phyloP scores from a whole-genome alignment of 2,113 vertebrate species.

The Acrocephalus kingi region DNA sequence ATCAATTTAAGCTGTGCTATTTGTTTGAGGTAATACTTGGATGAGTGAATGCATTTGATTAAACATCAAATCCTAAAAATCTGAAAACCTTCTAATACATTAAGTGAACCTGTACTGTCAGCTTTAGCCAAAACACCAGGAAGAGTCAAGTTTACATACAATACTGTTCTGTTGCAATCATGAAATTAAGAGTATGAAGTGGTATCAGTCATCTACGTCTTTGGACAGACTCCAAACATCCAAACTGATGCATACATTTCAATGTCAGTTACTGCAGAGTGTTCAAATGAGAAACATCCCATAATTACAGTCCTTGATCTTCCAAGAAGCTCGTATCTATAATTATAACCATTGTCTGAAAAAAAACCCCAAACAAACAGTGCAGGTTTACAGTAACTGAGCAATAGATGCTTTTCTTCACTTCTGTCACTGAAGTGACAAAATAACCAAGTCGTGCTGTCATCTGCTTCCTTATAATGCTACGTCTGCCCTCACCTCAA shows the following conservation, averaged over 20 bases:
- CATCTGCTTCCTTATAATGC: background rate
- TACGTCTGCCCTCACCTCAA: background rate
- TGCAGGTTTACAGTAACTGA: background rate
- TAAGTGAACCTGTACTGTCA: background rate
- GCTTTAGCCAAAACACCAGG: background rate
- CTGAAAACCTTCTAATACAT: background rate
- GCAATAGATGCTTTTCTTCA: background rate
- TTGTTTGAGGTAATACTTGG: background rate
- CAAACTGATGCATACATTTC: background rate
- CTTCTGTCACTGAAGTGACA: conserved; percentile 14
- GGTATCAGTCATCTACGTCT: background rate
- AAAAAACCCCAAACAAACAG: background rate
- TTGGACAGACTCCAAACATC: background rate
- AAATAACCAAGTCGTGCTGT: background rate
- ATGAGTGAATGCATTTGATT: background rate
- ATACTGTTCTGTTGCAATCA: background rate
- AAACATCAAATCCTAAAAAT: background rate
- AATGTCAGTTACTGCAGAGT: background rate
- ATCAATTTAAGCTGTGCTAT: background rate
- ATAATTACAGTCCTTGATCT: background rate
- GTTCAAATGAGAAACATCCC: background rate
- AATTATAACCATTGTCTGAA: conserved; percentile 10
- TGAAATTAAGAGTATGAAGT: background rate
- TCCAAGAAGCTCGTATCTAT: background rate
- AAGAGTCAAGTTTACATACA: background rate